phyloP scores from a whole-genome alignment of 2,113 vertebrate species.

The Eulemur macaco region DNA sequence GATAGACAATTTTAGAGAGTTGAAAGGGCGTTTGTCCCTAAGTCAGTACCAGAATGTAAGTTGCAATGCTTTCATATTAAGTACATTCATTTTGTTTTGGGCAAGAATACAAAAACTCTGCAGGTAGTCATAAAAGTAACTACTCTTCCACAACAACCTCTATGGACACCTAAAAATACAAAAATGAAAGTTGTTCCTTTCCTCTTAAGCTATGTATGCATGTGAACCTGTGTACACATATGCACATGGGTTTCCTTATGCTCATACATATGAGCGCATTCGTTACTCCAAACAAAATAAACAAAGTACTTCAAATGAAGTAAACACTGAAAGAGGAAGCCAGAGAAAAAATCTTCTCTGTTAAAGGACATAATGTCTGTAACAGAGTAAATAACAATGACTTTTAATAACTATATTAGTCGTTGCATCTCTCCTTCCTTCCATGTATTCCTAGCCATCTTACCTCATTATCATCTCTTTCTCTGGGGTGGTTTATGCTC shows the following conservation, averaged over 20 bases:
- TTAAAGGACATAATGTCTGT: not conserved
- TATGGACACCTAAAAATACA: not conserved
- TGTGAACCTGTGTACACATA: rapidly evolving
- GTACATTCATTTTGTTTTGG: not conserved
- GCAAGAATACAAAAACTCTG: not conserved
- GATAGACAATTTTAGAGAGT: not conserved
- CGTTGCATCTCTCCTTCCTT: not conserved
- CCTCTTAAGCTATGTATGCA: not conserved
- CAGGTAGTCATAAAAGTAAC: not conserved
- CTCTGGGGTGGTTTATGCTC: not conserved
- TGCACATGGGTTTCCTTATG: not conserved
- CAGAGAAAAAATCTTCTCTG: not conserved
- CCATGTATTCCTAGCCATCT: not conserved
- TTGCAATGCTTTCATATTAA: not conserved
- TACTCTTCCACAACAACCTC: not conserved
- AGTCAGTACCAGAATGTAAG: not conserved
- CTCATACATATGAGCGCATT: not conserved
- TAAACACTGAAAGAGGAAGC: not conserved
- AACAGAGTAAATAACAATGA: not conserved
- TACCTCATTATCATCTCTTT: not conserved
- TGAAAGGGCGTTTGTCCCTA: not conserved
- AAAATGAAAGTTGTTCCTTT: not conserved
- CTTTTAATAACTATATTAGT: not conserved
- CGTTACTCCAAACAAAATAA: not conserved
- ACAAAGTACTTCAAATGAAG: not conserved